Conservation (phyloP, 2,113 vertebrate genomes). For the Aviceda subcristata region DNA sequence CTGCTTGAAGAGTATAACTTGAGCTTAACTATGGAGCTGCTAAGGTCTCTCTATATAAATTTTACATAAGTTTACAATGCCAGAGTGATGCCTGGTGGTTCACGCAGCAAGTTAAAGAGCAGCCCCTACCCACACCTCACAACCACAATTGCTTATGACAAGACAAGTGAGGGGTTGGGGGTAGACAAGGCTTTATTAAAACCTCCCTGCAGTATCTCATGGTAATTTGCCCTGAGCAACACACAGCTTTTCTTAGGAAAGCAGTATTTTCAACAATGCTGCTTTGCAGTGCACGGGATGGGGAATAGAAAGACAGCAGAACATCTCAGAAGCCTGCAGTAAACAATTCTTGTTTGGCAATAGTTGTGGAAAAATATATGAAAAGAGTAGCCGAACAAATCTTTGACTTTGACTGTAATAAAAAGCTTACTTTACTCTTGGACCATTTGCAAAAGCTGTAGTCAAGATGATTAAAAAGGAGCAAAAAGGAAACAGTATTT, state of each 20-base stretch:
- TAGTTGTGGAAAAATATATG: constrained; percentile 23
- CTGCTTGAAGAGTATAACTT: neutral
- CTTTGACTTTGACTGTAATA: constrained; percentile 53
- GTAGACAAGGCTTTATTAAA: neutral
- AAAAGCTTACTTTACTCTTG: constrained; percentile 67
- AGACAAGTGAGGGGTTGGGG: neutral
- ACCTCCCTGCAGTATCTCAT: neutral
- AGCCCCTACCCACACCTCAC: neutral
- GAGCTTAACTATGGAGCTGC: neutral
- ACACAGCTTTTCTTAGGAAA: neutral
- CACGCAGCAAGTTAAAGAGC: neutral
- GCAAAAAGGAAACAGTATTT: constrained; percentile 72
- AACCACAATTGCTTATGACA: neutral
- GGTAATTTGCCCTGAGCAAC: constrained; percentile 1
- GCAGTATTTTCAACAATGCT: neutral
- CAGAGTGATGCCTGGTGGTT: neutral
- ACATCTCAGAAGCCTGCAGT: constrained; percentile 2
- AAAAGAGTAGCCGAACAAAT: constrained; percentile 45
- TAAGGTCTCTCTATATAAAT: neutral
- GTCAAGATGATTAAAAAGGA: constrained; percentile 74
- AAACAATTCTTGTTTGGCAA: constrained; percentile 41
- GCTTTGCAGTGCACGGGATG: neutral
- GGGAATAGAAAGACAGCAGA: constrained; percentile 12
- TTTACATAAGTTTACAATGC: constrained; percentile 9
- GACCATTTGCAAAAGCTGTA: constrained; percentile 67